These are phyloP conservation scores for Marasmarcha lunaedactyla DNA, from an alignment of 2,888 invertebrate genomes.

Conservation along the genomic window DNA sequence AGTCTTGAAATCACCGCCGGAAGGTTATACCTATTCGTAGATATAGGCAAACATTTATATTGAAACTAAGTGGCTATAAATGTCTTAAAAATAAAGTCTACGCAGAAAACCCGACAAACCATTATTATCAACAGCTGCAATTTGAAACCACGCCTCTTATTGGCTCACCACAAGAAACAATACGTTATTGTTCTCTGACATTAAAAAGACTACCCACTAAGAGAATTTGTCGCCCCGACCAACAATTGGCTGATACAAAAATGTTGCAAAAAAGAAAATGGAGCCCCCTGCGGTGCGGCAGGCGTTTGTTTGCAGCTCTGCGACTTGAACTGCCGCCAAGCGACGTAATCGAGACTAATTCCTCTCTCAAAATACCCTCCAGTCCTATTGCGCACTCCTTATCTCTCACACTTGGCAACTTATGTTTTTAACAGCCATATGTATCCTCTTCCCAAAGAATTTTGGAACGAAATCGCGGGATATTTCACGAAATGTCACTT, in stretches of 20 bases:
- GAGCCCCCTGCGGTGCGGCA: constrained; percentile 25
- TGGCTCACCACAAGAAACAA: too few relatives aligned
- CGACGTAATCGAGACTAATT: constrained; percentile 37
- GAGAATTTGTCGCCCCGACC: too few relatives aligned
- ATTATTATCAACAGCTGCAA: too few relatives aligned
- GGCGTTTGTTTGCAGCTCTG: constrained; percentile 29
- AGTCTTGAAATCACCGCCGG: too few relatives aligned
- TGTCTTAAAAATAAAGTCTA: too few relatives aligned
- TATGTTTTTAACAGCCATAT: constrained; percentile 1
- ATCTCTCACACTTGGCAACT: neutral
- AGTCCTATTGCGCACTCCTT: neutral
- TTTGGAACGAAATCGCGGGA: neutral
- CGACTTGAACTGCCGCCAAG: constrained; percentile 44
- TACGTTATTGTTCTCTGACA: too few relatives aligned
- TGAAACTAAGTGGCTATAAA: too few relatives aligned
- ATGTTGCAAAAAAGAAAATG: constrained; percentile 28
- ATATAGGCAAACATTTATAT: too few relatives aligned
- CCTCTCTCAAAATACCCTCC: constrained; percentile 13
- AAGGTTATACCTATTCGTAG: too few relatives aligned
- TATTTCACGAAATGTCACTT: constrained; percentile 1
- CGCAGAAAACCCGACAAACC: too few relatives aligned
- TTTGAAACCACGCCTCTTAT: too few relatives aligned
- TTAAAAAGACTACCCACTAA: too few relatives aligned
- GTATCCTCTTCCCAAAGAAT: neutral
- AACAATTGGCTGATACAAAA: constrained; percentile 42